Evolutionary conservation across 2,888 invertebrate species (phyloP), one percentile per base, ranked within the genome.

Genomic region (Platycheirus rosarum): DNA sequence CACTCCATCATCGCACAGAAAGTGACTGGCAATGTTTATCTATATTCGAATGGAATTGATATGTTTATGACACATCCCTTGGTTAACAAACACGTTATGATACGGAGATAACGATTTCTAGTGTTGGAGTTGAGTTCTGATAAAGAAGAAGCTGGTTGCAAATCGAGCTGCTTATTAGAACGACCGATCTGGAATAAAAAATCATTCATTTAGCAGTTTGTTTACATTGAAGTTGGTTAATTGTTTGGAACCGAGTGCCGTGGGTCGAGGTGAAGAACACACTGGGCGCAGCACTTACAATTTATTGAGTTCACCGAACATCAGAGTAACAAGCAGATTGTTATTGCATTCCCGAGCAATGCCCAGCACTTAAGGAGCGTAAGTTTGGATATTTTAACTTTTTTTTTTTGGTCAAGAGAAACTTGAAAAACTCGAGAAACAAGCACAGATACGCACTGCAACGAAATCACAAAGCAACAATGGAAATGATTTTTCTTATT

Each of bases 121-220:
- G 13, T n/a, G n/a, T 42, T 53, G n/a, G 23, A n/a, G 5, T 20
- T 20, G n/a, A 7, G 13, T 57, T 40, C 37, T 57, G 55, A 57
- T 57, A 57, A 40, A 20, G 13, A 23, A 11, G 1, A 57, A 13
- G n/a, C n/a, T 35, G 11, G n/a, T 42, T 23, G 37, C 3, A 53
- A 20, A 55, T 3, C 23, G 18, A 9, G 6, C 11, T 23, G 14
- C n/a, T 57, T n/a, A 1, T 1, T 32, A 26, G 5, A 14, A 13
- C 18, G 49, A 29, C 32, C n/a, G 71, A 68, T 63, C 78, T 73
- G 74, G 20, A 78, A 73, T 57, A 44, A 26, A 44, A 46, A 55
- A 29, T 46, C 55, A 66, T 60, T 23, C 16, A 51, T 65, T 62
- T 49, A 74, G 26, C 32, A 53, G 37, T 65, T 68, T 79, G 74